phyloP scores from a whole-genome alignment of 2,113 vertebrate genomes.

The Spea multiplicata region DNA sequence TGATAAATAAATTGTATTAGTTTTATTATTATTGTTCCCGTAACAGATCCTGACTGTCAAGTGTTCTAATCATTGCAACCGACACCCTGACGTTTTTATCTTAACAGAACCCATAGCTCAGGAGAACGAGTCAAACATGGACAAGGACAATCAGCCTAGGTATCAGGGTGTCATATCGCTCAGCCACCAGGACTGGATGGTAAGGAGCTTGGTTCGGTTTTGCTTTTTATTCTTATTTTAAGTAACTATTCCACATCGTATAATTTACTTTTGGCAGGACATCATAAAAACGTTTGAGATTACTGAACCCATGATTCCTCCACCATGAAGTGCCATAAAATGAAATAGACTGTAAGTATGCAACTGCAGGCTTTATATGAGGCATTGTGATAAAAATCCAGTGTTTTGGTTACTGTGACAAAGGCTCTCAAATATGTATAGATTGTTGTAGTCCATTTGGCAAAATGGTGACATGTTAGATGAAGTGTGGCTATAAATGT shows the following conservation, averaged over 20 bases:
- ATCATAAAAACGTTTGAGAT: slow-evolving; percentile 72
- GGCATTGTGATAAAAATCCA: no score
- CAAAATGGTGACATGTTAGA: no score
- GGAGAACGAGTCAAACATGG: slow-evolving; percentile 24
- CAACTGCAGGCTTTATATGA: no score
- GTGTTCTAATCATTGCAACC: no score
- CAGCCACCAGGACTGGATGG: slow-evolving; percentile 69
- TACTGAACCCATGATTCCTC: slow-evolving; percentile 68
- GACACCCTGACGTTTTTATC: no score
- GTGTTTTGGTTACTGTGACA: no score
- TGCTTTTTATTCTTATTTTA: rapidly evolving
- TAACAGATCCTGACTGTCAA: no score
- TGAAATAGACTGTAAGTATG: slow-evolving; percentile 1
- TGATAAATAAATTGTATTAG: no score
- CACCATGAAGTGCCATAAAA: slow-evolving; percentile 9
- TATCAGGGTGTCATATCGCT: slow-evolving; percentile 67
- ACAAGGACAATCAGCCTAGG: slow-evolving; percentile 50
- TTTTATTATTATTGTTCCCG: no score
- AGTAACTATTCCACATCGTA: not conserved
- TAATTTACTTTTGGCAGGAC: slow-evolving; percentile 54
- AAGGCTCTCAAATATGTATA: no score
- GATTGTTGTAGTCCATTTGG: no score
- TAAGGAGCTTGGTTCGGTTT: slow-evolving; percentile 36
- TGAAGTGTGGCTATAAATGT: no score
- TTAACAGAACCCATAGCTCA: slow-evolving; percentile 62